Conservation (phyloP, 2,888 invertebrate species). For the Ornithoptera alexandrae region DNA sequence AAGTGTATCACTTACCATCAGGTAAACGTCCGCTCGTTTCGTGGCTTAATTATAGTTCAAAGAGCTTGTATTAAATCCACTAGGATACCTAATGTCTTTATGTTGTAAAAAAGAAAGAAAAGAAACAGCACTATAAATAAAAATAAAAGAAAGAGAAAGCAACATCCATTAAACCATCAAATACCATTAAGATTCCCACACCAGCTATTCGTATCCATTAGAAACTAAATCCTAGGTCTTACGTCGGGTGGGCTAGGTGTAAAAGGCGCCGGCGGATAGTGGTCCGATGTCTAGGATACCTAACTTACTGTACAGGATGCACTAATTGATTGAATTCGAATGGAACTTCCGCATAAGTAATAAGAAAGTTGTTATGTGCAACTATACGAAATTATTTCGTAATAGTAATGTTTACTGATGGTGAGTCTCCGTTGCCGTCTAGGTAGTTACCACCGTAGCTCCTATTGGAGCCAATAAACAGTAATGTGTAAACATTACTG, state of each 20-base stretch:
- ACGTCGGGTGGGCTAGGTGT: conserved; percentile 35
- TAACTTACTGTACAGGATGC: conserved; percentile 20
- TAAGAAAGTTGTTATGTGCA: no score
- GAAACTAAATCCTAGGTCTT: conserved; percentile 39
- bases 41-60: neutral
- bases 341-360: conserved; percentile 1
- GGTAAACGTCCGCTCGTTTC: no score
- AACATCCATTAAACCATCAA: conserved; percentile 42
- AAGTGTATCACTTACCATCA: no score
- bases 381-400: no score
- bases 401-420: no score
- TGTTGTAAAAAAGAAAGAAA: conserved; percentile 4
- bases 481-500: no score
- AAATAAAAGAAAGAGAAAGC: conserved; percentile 19
- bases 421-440: no score
- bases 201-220: conserved; percentile 56
- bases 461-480: no score
- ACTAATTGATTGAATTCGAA: conserved; percentile 28
- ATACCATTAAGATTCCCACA: conserved; percentile 54
- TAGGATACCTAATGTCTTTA: conserved; percentile 12
- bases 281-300: conserved; percentile 29
- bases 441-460: no score
- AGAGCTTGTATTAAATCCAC: neutral
- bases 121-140: neutral
- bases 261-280: conserved; percentile 32